Evolutionary conservation across 2,113 vertebrate genomes (phyloP).

Genomic region (Rattus norvegicus): GRCr8 NC_086031.1:25854001-25854500

Average conservation of each 20-base stretch:
- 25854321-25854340: fast-evolving
- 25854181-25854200: background rate
- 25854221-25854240: no score
- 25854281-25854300: fast-evolving
- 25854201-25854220: no score
- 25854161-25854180: fast-evolving
- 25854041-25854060: background rate
- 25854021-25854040: background rate
- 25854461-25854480: background rate
- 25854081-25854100: background rate
- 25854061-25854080: background rate
- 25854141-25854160: background rate
- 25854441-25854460: background rate
- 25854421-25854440: background rate
- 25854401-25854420: background rate
- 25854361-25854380: background rate
- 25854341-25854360: background rate
- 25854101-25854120: no score
- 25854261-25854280: background rate
- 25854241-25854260: no score
- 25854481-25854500: background rate
- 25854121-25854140: no score
- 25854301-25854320: fast-evolving
- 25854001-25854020: background rate
- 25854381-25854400: background rate